Base-by-base conservation (phyloP, 2,797 vertebrate species). In the Carduelis carduelis region DNA sequence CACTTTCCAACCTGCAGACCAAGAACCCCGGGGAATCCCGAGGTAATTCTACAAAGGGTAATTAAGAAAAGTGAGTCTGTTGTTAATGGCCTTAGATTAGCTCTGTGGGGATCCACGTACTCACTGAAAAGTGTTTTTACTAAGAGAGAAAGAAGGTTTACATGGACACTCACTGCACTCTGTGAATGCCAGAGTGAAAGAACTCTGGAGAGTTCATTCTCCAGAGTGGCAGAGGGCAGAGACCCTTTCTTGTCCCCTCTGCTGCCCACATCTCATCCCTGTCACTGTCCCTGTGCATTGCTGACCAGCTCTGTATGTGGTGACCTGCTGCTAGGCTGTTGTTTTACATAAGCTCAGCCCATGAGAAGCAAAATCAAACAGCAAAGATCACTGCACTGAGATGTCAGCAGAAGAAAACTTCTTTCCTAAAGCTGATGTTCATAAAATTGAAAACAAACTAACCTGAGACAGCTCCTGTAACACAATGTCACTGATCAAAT, bases 11-110 rank as follows among this genome's bases (percentile, higher is more conserved):
- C 64, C 49, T 68, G 89, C 68, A 64, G 75, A 65, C 87, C 87
- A 87, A 43, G 56, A 60, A 56, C 94, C 68, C 64, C 6, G 4
- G 91, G 75, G 94, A 95, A 92, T 92, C 68, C 75, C 74, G 60
- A 43, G 30, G 85, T 39, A 83, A 93, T 93, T 89, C 82, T 91
- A 63, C 61, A 74, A 93, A 91, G 35, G 52, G 89, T 96, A 96
- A 96, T 95, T 96, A 96, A 95, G 79, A 74, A 92, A 89, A 93
- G 27, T 2, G 8, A 83, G 34, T 71, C 87, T 92, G 22, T 30
- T 74, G 59, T 87, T 95, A 95, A 95, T 43, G 89, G 94, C 18
- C 89, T 92, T 95, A 74, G 89, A 95, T 91, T 64, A 95, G 59
- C 89, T 95, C 95, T 87, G 0, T 43, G 41, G 74, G 71, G 89